Evolutionary conservation across 2,113 vertebrate species (phyloP).

Genomic region (Corythoichthys intestinalis): DNA sequence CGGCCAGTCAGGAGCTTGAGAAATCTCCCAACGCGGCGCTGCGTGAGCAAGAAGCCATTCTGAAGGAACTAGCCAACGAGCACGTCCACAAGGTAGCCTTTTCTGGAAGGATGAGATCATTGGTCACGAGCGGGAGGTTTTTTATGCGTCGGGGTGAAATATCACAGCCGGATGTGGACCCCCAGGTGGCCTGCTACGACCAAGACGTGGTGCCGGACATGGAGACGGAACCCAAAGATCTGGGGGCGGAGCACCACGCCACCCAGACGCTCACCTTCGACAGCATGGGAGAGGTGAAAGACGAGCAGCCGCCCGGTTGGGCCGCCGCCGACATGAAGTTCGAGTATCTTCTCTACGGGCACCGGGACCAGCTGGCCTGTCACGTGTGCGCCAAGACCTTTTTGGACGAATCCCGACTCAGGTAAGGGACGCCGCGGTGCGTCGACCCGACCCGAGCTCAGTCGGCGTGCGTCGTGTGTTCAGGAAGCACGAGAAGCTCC

Average conservation of each 20-base stretch:
- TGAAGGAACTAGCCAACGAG: conserved; percentile 91
- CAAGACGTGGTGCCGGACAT: conserved; percentile 90
- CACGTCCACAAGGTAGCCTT: conserved; percentile 84
- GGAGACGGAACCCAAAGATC: conserved; percentile 83
- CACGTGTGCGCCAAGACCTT: conserved; percentile 94
- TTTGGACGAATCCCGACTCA: conserved; percentile 85
- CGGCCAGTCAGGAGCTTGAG: conserved; percentile 64
- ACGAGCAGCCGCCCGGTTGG: conserved; percentile 63
- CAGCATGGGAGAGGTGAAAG: conserved; percentile 80
- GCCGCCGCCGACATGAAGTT: conserved; percentile 90
- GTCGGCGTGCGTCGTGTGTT: neutral
- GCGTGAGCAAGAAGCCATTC: conserved; percentile 90
- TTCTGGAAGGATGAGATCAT: no score
- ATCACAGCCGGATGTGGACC: neutral
- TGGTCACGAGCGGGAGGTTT: no score
- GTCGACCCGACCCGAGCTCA: no score
- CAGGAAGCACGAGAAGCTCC: conserved; percentile 90
- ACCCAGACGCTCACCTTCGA: conserved; percentile 89
- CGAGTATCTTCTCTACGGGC: conserved; percentile 92
- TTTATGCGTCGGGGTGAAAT: neutral
- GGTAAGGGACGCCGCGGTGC: conserved; percentile 41
- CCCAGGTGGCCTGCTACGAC: conserved; percentile 85
- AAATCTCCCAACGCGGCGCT: conserved; percentile 65
- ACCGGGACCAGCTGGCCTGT: conserved; percentile 89
- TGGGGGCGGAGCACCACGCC: conserved; percentile 78